Evolutionary conservation across 2,113 vertebrate genomes (phyloP).

Genomic region (Percina caprodes): DNA sequence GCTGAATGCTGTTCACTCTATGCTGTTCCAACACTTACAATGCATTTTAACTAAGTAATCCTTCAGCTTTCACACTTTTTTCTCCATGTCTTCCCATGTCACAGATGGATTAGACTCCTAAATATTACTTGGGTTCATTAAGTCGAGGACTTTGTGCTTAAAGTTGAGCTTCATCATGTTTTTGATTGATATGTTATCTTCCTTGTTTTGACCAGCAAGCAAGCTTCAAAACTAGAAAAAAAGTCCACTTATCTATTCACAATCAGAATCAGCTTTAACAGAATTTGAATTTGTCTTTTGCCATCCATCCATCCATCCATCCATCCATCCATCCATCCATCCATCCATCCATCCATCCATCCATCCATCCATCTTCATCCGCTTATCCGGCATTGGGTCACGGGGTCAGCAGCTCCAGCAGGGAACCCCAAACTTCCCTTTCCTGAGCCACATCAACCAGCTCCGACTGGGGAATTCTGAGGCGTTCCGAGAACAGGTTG

Average conservation of each 20-base stretch:
- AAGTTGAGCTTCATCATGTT: not conserved
- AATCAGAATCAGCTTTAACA: too few relatives aligned
- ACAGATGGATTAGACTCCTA: not conserved
- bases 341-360: too few relatives aligned
- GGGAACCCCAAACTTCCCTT: too few relatives aligned
- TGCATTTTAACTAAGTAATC: conserved; percentile 16
- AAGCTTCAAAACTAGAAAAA: not conserved
- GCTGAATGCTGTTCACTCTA: conserved; percentile 8
- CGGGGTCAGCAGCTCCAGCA: too few relatives aligned
- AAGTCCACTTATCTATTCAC: not conserved
- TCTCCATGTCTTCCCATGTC: not conserved
- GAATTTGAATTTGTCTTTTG: too few relatives aligned
- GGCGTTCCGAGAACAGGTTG: too few relatives aligned
- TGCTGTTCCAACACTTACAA: not conserved
- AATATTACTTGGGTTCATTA: not conserved
- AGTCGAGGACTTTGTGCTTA: not conserved
- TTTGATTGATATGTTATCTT: not conserved
- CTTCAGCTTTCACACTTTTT: not conserved
- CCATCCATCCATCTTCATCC: too few relatives aligned
- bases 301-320: too few relatives aligned
- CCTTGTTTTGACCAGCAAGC: not conserved
- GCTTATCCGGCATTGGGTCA: too few relatives aligned
- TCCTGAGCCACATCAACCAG: too few relatives aligned
- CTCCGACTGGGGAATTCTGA: too few relatives aligned
- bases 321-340: too few relatives aligned